Conservation (phyloP, 2,113 vertebrate genomes). For the Varanus komodoensis region DNA sequence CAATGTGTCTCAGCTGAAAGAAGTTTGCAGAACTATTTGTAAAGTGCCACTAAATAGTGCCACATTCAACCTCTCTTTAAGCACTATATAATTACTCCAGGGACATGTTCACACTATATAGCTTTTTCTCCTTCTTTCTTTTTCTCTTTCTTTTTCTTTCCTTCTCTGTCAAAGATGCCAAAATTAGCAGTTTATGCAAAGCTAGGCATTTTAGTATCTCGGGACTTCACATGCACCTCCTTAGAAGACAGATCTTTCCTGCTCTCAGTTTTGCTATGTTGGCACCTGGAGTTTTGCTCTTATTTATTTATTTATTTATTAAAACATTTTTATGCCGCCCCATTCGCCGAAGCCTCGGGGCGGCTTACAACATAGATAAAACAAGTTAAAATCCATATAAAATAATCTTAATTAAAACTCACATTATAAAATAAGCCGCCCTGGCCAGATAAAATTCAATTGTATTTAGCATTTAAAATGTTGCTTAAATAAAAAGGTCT, state of each 20-base stretch:
- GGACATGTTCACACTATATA: not conserved
- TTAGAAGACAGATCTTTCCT: not conserved
- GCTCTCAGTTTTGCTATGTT: not conserved
- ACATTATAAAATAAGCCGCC: too few species aligned
- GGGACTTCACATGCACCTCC: not conserved
- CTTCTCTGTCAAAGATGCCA: not conserved
- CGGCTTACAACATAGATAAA: too few species aligned
- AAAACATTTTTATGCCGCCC: too few species aligned
- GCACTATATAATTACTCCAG: not conserved
- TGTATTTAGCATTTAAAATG: too few species aligned
- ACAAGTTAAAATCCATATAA: too few species aligned
- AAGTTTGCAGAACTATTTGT: conserved; percentile 2
- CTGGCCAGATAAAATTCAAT: too few species aligned
- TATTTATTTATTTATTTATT: too few species aligned
- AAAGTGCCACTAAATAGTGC: not conserved
- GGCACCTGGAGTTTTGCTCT: not conserved
- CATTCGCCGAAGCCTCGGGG: too few species aligned
- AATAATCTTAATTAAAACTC: too few species aligned
- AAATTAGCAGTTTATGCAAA: conserved; percentile 20
- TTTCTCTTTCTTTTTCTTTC: not conserved
- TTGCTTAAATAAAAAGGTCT: too few species aligned
- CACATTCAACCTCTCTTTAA: not conserved
- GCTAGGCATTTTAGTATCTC: not conserved
- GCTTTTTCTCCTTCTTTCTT: not conserved
- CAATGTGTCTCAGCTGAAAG: conserved; percentile 9